Base-by-base conservation (phyloP, 1,140 invertebrate genomes). In the Ephestia elutella region DNA sequence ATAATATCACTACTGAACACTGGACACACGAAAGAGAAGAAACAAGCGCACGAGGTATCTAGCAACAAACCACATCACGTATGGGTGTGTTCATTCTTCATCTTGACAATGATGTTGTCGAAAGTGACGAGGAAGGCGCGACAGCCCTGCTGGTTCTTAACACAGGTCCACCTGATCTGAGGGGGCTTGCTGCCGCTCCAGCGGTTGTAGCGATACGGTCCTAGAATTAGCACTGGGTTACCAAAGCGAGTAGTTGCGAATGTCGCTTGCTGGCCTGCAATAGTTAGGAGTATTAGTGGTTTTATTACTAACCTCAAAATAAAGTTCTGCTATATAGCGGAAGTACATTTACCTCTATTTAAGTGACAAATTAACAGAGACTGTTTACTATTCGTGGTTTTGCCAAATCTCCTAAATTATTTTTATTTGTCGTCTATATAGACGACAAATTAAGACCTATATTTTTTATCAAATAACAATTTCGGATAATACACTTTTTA, bases 121-220 rank as follows among this genome's bases (percentile, higher is more conserved):
- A 84, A 57, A 5, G 84, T 87, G 7, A 73, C 76, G 20, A 86
- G 57, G 5, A 78, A 76, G 0, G 84, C 84, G 7, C 82, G 67
- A 56, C 84, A 87, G 7, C 84, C 84, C 28, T 67, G 68, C 57
- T 82, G 79, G 53, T 80, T 78, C 68, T 87, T 87, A 9, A 87
- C 72, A 54, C 85, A 86, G 13, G 73, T 83, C 82, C 82, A 87
- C 1, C 85, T 64, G 28, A 78, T 62, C 21, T 80, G 70, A 0
- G 68, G n/a, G 0, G 75, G 81, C 13, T 70, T 79, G 62, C 80
- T 80, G 65, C 80, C 78, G 49, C 80, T 85, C 81, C 80, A 82
- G 13, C 65, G 71, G 66, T 83, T 86, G 63, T 73, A 87, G 2
- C 84, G 71, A 56, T 80, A 82, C 20, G 64, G 57, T 0, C 82